Percentiles rank a stretch among this genome's conserved stretches.
Evolutionary conservation across 2,888 invertebrate genomes (phyloP).

Genomic region (Criorhina ranunculi): DNA sequence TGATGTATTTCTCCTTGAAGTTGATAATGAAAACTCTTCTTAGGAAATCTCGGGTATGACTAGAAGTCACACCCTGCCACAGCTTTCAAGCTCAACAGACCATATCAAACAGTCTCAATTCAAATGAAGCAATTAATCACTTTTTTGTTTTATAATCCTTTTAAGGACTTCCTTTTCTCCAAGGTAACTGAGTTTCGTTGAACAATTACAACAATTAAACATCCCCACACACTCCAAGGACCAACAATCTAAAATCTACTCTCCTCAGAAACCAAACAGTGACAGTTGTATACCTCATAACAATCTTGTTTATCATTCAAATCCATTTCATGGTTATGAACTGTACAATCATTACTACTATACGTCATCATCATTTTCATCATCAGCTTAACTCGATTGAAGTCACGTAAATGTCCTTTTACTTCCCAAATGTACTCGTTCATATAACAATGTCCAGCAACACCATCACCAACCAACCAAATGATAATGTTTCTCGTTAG

Average conservation of each 20-base stretch:
- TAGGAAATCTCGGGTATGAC: no score
- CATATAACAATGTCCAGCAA: constrained; percentile 26
- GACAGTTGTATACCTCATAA: constrained; percentile 5
- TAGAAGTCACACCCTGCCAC: no score
- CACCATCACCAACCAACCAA: constrained; percentile 34
- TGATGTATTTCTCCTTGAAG: no score
- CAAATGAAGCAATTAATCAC: no score
- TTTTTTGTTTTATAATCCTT: no score
- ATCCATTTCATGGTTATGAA: constrained; percentile 36
- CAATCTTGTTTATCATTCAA: constrained; percentile 26
- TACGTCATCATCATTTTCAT: constrained; percentile 20
- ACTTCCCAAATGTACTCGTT: constrained; percentile 32
- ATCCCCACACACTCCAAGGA: background rate
- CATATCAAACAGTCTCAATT: no score
- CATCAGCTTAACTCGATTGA: constrained; percentile 7
- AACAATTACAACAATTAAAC: background rate
- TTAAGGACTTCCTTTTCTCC: background rate
- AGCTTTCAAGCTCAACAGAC: no score
- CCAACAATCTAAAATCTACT: background rate
- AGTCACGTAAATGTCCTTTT: constrained; percentile 38
- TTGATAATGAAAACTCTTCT: no score
- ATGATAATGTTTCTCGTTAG: constrained; percentile 62
- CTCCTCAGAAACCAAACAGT: background rate
- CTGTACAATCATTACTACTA: constrained; percentile 28
- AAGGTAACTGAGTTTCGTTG: background rate